Evolutionary conservation across 2,888 invertebrate genomes (phyloP).

Genomic region (Heliconius aoede): DNA sequence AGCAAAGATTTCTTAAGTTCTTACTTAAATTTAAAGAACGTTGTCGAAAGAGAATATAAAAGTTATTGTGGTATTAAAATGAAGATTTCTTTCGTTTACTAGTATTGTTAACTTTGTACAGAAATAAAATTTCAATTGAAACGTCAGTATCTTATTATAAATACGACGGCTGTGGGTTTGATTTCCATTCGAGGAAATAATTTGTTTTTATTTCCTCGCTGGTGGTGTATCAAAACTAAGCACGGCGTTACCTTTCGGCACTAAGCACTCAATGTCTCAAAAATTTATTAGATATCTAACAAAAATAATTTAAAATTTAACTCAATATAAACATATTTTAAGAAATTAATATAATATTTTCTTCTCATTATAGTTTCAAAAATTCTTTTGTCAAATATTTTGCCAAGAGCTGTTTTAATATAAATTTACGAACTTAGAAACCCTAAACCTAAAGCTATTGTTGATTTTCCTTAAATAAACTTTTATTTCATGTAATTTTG

Average conservation of each 20-base stretch:
- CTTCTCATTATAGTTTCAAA: not conserved
- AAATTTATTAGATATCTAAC: not conserved
- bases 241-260: too few species aligned
- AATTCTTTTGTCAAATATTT: not conserved
- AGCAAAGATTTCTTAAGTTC: not conserved
- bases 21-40: not conserved
- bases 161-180: not conserved
- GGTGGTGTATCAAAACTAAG: too few species aligned
- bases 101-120: not conserved
- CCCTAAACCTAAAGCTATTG: not conserved
- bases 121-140: not conserved
- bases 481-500: constrained; percentile 54
- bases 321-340: not conserved
- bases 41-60: not conserved
- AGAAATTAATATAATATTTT: not conserved
- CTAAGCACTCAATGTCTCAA: not conserved
- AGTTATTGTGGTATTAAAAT: too few species aligned
- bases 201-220: not conserved
- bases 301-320: not conserved
- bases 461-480: constrained; percentile 23
- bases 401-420: not conserved
- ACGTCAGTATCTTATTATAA: not conserved
- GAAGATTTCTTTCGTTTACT: too few species aligned
- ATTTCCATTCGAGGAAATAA: not conserved
- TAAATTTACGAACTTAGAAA: not conserved